phyloP scores from a whole-genome alignment of 2,888 invertebrate species.

The Lepas anatifera region DNA sequence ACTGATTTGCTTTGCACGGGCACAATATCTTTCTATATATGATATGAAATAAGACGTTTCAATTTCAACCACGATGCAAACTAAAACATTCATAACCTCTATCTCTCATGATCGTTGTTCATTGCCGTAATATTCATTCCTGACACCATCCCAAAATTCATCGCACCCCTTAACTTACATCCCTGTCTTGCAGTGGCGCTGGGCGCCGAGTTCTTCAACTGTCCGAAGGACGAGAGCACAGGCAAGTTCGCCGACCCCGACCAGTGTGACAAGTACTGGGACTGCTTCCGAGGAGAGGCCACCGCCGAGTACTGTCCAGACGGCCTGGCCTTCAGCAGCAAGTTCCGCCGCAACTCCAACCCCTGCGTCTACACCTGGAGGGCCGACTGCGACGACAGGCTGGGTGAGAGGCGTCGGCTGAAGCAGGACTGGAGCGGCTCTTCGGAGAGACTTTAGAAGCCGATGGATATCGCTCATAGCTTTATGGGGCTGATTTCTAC shows the following conservation, averaged over 20 bases:
- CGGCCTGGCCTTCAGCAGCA: constrained; percentile 73
- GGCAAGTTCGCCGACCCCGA: constrained; percentile 65
- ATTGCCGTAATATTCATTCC: too few species aligned
- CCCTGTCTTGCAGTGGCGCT: background rate
- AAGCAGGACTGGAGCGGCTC: background rate
- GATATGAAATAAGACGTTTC: too few species aligned
- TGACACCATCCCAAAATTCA: too few species aligned
- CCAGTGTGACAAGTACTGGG: constrained; percentile 79
- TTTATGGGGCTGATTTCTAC: too few species aligned
- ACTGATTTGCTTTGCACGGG: too few species aligned
- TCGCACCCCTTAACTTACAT: too few species aligned
- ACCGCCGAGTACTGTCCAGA: constrained; percentile 70
- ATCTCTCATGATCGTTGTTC: background rate
- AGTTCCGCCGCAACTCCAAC: constrained; percentile 58
- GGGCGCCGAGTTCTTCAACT: constrained; percentile 43
- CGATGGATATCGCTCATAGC: too few species aligned
- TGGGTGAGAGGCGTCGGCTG: background rate
- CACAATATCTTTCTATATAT: too few species aligned
- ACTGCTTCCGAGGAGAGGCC: constrained; percentile 58
- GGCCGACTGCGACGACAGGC: constrained; percentile 74
- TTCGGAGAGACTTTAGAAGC: too few species aligned
- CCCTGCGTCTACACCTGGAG: constrained; percentile 89
- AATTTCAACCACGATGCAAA: too few species aligned
- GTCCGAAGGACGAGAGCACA: constrained; percentile 51
- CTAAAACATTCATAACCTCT: too few species aligned